Percentiles rank a stretch among this genome's conserved stretches.
Conservation (phyloP, 2,113 vertebrate genomes). For the Laticauda laticaudata region DNA sequence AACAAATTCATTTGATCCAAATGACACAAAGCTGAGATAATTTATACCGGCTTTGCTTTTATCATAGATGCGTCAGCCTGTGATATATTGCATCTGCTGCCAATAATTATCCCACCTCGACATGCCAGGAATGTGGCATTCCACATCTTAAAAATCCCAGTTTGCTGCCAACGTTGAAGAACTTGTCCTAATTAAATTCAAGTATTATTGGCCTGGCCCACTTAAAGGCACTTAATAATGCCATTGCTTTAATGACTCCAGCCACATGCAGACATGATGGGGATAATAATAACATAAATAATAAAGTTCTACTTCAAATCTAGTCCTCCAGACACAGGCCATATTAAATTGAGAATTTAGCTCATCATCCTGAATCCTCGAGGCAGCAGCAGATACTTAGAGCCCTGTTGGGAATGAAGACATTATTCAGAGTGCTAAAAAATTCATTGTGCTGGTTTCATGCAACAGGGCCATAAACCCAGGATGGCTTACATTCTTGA, state of each 20-base stretch:
- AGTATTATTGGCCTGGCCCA: slow-evolving; percentile 54
- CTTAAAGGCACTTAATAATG: slow-evolving; percentile 63
- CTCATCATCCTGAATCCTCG: slow-evolving; percentile 49
- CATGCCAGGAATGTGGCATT: slow-evolving; percentile 39
- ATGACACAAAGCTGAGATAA: background rate
- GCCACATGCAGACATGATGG: slow-evolving; percentile 12
- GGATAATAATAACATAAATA: slow-evolving; percentile 33
- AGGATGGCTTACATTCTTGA: background rate
- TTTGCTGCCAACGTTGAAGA: slow-evolving; percentile 63
- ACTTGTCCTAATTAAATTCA: slow-evolving; percentile 67
- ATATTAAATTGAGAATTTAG: slow-evolving; percentile 45
- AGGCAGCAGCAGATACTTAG: slow-evolving; percentile 31
- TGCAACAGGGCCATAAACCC: background rate
- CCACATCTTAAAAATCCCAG: slow-evolving; percentile 35
- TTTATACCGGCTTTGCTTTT: slow-evolving; percentile 43
- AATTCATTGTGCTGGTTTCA: fast-evolving
- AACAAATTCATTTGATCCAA: slow-evolving; percentile 19
- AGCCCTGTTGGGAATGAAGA: slow-evolving; percentile 16
- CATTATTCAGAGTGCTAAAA: background rate
- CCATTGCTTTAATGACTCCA: slow-evolving; percentile 47
- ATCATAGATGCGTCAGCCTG: slow-evolving; percentile 57
- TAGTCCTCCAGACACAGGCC: slow-evolving; percentile 48
- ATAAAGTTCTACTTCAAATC: slow-evolving; percentile 48
- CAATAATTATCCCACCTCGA: slow-evolving; percentile 56
- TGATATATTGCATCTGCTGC: slow-evolving; percentile 47